Conservation (phyloP, 2,797 vertebrate species). For the Pterois miles region DNA sequence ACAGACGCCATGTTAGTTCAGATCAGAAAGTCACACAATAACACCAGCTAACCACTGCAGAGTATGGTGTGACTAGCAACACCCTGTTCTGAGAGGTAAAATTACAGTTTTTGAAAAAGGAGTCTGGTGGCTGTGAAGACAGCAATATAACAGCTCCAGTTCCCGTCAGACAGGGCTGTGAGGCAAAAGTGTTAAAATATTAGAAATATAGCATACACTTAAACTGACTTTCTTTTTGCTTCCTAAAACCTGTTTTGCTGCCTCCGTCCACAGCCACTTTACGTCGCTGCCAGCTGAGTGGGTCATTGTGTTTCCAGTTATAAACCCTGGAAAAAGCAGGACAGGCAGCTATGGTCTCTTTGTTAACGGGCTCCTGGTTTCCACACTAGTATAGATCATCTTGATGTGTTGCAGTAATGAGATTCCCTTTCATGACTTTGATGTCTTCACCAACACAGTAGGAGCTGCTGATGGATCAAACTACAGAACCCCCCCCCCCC, state of each 20-base stretch:
- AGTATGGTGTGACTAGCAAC: too few species aligned
- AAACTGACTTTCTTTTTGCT: too few species aligned
- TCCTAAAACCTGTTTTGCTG: too few species aligned
- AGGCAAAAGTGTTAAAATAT: background rate
- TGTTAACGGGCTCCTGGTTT: background rate
- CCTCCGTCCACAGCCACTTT: too few species aligned
- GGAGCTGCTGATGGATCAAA: slow-evolving; percentile 16
- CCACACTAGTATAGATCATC: background rate
- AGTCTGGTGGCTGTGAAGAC: background rate
- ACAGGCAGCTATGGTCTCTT: background rate
- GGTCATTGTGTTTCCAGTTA: too few species aligned
- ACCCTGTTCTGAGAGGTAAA: background rate
- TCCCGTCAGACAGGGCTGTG: background rate
- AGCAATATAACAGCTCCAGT: background rate
- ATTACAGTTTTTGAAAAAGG: background rate
- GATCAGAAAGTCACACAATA: background rate
- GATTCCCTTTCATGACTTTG: slow-evolving; percentile 13
- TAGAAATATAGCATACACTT: too few species aligned
- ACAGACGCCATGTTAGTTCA: background rate
- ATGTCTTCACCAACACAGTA: background rate
- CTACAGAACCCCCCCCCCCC: background rate
- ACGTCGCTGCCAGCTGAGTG: too few species aligned
- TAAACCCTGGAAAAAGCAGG: background rate
- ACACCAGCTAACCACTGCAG: background rate
- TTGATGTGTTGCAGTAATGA: background rate